Evolutionary conservation across 2,888 invertebrate genomes (phyloP).

Genomic region (Omphaloscelis lunosa): DNA sequence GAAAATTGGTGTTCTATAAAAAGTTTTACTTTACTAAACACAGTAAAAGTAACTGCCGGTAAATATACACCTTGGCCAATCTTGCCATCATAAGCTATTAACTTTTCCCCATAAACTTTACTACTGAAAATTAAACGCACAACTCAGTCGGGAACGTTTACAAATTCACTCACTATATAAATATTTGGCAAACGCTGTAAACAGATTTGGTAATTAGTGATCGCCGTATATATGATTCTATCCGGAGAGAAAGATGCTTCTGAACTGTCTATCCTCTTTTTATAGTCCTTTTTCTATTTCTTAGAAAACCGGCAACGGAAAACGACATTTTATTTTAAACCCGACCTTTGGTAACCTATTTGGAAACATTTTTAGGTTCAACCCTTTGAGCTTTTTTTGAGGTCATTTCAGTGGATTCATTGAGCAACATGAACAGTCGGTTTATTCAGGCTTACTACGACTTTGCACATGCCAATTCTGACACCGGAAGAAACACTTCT

Average conservation of each 20-base stretch:
- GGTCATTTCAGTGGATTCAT: background rate
- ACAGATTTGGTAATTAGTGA: background rate
- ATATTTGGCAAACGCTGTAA: background rate
- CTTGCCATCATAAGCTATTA: conserved; percentile 11
- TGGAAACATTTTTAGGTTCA: background rate
- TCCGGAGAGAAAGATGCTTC: background rate
- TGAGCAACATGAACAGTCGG: background rate
- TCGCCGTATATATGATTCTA: background rate
- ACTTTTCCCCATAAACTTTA: conserved; percentile 7
- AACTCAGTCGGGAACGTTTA: background rate
- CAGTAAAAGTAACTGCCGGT: conserved; percentile 18
- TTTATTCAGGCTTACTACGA: too few relatives aligned
- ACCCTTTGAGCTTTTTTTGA: background rate
- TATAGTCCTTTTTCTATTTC: background rate
- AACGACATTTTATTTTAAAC: background rate
- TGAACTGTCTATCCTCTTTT: background rate
- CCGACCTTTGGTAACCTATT: background rate
- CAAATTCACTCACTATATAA: background rate
- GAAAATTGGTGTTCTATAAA: conserved; percentile 45
- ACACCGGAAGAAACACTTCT: too few relatives aligned
- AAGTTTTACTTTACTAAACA: conserved; percentile 25
- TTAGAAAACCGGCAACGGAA: background rate
- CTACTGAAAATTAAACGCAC: conserved; percentile 2
- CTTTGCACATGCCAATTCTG: too few relatives aligned
- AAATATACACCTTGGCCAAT: conserved; percentile 30